Conservation (phyloP, 53 echinoderm and acorn worm species). For the Stichopus horrens region DNA sequence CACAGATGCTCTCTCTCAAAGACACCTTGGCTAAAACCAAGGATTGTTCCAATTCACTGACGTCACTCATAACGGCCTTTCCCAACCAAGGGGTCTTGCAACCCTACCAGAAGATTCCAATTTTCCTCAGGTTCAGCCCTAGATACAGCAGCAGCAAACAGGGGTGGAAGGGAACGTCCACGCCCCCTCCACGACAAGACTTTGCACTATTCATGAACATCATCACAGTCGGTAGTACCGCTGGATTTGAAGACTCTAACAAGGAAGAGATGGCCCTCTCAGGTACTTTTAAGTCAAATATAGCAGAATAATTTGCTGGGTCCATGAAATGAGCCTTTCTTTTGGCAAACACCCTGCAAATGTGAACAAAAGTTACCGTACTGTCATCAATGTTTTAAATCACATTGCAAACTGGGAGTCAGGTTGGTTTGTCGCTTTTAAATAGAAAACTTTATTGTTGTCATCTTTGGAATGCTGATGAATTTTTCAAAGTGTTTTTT, state of each 20-base stretch:
- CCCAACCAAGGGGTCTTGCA: conserved; percentile 87
- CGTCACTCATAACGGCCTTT: conserved; percentile 79
- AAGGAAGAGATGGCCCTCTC: conserved; percentile 18
- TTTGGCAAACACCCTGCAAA: too few species aligned
- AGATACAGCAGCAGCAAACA: conserved; percentile 80
- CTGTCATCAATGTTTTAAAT: too few species aligned
- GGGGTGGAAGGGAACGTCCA: conserved; percentile 88
- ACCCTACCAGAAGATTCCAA: conserved; percentile 78
- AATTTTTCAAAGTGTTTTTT: too few species aligned
- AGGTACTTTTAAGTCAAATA: not conserved
- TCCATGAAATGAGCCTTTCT: too few species aligned
- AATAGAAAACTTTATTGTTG: too few species aligned
- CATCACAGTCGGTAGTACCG: conserved; percentile 81
- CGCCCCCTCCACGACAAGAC: conserved; percentile 93
- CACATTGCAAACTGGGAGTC: too few species aligned
- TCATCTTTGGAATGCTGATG: too few species aligned
- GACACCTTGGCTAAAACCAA: conserved; percentile 64
- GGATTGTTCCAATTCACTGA: conserved; percentile 72
- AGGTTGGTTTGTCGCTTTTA: too few species aligned
- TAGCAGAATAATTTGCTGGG: too few species aligned
- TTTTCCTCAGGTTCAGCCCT: conserved; percentile 96
- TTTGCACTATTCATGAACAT: conserved; percentile 96
- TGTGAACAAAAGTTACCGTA: too few species aligned
- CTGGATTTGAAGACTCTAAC: conserved; percentile 58
- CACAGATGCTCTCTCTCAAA: conserved; percentile 78